These are phyloP conservation scores for Lepidothrix coronata DNA, from an alignment of 2,113 vertebrate species.

Conservation along the genomic window DNA sequence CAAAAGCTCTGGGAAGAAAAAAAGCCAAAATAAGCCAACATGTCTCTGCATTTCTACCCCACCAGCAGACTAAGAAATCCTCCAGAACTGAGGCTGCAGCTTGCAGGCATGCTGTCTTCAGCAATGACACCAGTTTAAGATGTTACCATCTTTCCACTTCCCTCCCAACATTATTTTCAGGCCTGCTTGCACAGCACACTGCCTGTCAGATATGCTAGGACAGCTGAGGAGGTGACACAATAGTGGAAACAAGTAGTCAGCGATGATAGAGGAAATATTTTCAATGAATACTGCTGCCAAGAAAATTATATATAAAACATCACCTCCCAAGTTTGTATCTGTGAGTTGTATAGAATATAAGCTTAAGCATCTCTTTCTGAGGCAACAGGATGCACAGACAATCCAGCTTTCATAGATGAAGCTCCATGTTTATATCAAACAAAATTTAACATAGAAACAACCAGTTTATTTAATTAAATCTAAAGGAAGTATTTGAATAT, in stretches of 20 bases:
- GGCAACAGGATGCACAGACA: not conserved
- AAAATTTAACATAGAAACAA: not conserved
- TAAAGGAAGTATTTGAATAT: not conserved
- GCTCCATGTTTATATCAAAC: not conserved
- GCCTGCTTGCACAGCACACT: not conserved
- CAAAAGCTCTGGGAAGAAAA: not conserved
- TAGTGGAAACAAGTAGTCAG: not conserved
- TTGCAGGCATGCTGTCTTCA: not conserved
- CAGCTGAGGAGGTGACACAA: not conserved
- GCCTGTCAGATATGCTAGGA: not conserved
- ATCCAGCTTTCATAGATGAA: not conserved
- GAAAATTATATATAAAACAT: not conserved
- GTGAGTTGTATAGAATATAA: not conserved
- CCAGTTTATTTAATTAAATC: not conserved
- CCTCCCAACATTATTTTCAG: not conserved
- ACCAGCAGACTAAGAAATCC: not conserved
- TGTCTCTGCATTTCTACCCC: not conserved
- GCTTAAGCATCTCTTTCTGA: not conserved
- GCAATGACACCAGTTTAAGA: not conserved
- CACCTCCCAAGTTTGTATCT: not conserved
- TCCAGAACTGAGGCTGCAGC: not conserved
- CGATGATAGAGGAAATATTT: constrained; percentile 21
- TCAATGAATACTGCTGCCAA: constrained; percentile 13
- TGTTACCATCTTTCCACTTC: not conserved
- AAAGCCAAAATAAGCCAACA: not conserved